Conservation (phyloP, 2,888 invertebrate genomes). For the Trisateles emortualis region DNA sequence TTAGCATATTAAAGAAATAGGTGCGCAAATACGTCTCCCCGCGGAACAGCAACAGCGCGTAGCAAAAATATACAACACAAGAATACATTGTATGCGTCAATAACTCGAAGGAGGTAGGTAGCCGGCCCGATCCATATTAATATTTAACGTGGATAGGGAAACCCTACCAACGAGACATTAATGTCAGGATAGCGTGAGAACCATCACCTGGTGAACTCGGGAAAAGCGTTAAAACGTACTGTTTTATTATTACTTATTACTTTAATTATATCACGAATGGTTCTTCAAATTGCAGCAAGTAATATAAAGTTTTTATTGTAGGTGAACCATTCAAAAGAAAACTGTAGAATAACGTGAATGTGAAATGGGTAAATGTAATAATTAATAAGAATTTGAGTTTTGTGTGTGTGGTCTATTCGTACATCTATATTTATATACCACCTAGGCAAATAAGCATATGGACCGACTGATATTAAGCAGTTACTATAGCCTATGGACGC, state of each 20-base stretch:
- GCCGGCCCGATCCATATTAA: slow-evolving; percentile 60
- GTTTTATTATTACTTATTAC: slow-evolving; percentile 20
- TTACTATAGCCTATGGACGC: too few relatives aligned
- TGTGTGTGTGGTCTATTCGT: too few relatives aligned
- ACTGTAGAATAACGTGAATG: too few relatives aligned
- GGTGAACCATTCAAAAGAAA: too few relatives aligned
- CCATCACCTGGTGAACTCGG: slow-evolving; percentile 57
- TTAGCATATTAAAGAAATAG: slow-evolving; percentile 10
- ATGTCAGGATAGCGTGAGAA: slow-evolving; percentile 69
- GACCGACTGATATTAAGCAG: too few relatives aligned
- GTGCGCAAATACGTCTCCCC: slow-evolving; percentile 18
- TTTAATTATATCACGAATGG: slow-evolving; percentile 1
- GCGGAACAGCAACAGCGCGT: slow-evolving; percentile 17
- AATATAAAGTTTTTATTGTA: not conserved
- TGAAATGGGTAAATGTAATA: too few relatives aligned
- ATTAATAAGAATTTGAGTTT: too few relatives aligned
- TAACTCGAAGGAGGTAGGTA: slow-evolving; percentile 43
- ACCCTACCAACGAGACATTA: slow-evolving; percentile 63
- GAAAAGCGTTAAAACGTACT: slow-evolving; percentile 17
- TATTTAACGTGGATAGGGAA: slow-evolving; percentile 69
- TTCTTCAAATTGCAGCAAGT: slow-evolving; percentile 7
- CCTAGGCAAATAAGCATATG: too few relatives aligned
- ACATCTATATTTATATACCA: too few relatives aligned
- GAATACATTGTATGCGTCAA: slow-evolving; percentile 35
- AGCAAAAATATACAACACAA: slow-evolving; percentile 28